Evolutionary conservation across 2,797 vertebrate species (phyloP).

Genomic region (Phalanger gymnotis): DNA sequence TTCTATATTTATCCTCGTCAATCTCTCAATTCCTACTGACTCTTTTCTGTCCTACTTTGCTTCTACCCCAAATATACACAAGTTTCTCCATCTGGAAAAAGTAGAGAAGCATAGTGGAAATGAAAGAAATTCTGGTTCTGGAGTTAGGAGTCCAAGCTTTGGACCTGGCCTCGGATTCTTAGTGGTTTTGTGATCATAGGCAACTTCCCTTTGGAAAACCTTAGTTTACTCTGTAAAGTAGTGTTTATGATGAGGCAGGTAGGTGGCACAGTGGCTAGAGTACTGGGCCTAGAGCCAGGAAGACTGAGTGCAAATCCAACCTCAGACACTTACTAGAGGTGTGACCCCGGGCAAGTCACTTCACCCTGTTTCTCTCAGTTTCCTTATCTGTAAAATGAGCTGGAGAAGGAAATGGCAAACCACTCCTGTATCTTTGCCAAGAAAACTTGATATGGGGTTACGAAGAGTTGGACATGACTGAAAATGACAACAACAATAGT

Average conservation of each 20-base stretch:
- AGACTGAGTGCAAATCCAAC: neutral
- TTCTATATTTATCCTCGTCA: neutral
- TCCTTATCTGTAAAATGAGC: neutral
- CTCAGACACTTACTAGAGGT: neutral
- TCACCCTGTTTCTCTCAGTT: neutral
- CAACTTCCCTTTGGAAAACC: neutral
- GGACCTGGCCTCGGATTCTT: neutral
- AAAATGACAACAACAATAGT: neutral
- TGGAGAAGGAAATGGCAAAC: neutral
- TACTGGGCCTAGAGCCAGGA: neutral
- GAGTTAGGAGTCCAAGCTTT: neutral
- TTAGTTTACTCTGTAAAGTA: no score
- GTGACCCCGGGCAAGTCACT: neutral
- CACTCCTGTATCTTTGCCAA: neutral
- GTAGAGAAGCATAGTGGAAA: neutral
- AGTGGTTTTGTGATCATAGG: neutral
- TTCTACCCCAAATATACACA: neutral
- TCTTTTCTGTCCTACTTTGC: neutral
- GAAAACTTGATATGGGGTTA: neutral
- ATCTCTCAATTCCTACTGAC: neutral
- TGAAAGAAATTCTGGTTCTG: neutral
- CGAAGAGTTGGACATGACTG: neutral
- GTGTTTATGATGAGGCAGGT: neutral
- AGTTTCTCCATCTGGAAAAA: neutral
- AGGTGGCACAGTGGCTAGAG: neutral